Base-by-base conservation (phyloP, 1,140 invertebrate species). In the Trachymyrmex cornetzi region DNA sequence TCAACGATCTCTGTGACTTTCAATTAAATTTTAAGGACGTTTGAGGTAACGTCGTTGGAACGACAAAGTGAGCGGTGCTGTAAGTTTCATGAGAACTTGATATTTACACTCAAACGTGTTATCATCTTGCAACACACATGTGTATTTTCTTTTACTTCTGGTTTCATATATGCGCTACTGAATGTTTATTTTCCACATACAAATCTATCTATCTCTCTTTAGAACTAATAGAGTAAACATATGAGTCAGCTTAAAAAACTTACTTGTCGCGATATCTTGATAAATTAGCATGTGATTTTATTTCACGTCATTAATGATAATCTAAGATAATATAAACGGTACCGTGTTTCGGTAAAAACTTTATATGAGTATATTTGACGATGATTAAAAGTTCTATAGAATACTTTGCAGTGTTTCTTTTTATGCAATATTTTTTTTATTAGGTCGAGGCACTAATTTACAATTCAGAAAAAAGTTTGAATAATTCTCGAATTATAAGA, bases 21-120 rank as follows among this genome's bases (percentile, higher is more conserved):
- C 34, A 48, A 71, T 71, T 81, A 81, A 81, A 71, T 81, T 81
- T 81, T 72, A 72, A 81, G 50, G 34, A 71, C 48, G 34, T 81
- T 30, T 14, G 22, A 81, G 34, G 3, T 57, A 57, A 59, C 50
- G 22, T 44, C 0, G 16, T 27, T 0, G 16, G 3, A 71, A 44
- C 9, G 22, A 38, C 48, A 9, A 81, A 38, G 27, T 24, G 12
- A 67, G 16, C 6, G 48, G 9, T 14, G 38, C 4, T 69, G 16
- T 38, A 81, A 55, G 4, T 27, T n/a, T 6, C 44, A 16, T 22
- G 48, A 67, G 38, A 66, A 53, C 30, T 72, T 34, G 48, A 72
- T 59, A 44, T 72, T 81, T 81, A 71, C 22, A 24, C 12, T 67
- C 12, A 27, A 5, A 30, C 30, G n/a, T 44, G 12, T 81, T 81